Conservation (phyloP, 2,888 invertebrate species). For the Euspilapteryx auroguttella region DNA sequence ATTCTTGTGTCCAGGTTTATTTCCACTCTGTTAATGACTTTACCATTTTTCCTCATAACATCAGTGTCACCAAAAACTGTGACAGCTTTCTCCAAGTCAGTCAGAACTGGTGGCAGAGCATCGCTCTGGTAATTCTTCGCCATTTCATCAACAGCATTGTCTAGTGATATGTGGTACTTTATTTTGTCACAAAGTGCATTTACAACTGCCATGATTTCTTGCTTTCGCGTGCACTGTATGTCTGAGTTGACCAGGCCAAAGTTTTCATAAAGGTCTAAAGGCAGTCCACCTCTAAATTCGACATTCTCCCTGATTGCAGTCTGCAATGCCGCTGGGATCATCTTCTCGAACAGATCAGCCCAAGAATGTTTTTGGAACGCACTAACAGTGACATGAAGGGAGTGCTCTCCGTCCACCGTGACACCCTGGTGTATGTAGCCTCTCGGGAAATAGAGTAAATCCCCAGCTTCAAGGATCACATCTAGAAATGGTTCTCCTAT, state of each 20-base stretch:
- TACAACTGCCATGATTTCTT: conserved; percentile 52
- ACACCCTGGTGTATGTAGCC: conserved; percentile 86
- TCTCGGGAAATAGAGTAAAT: conserved; percentile 91
- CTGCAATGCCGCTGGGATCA: conserved; percentile 75
- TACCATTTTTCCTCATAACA: conserved; percentile 63
- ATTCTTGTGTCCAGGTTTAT: conserved; percentile 67
- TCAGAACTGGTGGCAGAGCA: conserved; percentile 82
- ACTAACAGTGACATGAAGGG: conserved; percentile 92
- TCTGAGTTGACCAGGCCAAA: conserved; percentile 73
- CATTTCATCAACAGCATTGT: conserved; percentile 85
- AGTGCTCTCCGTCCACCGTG: conserved; percentile 79
- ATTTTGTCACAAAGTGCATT: conserved; percentile 61
- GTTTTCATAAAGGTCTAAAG: conserved; percentile 73
- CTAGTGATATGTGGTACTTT: conserved; percentile 64
- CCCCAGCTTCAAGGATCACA: conserved; percentile 79
- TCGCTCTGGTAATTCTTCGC: conserved; percentile 83
- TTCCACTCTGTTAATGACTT: conserved; percentile 66
- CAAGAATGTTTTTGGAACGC: conserved; percentile 90
- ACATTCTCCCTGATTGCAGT: conserved; percentile 70
- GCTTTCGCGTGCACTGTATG: conserved; percentile 34
- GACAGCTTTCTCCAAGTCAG: conserved; percentile 65
- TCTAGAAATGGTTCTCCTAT: conserved; percentile 81
- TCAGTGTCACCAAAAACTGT: conserved; percentile 76
- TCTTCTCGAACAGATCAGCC: conserved; percentile 84
- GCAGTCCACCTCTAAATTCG: conserved; percentile 77